phyloP scores from a whole-genome alignment of 2,888 invertebrate genomes.

The Caenorhabditis auriculariae region DNA sequence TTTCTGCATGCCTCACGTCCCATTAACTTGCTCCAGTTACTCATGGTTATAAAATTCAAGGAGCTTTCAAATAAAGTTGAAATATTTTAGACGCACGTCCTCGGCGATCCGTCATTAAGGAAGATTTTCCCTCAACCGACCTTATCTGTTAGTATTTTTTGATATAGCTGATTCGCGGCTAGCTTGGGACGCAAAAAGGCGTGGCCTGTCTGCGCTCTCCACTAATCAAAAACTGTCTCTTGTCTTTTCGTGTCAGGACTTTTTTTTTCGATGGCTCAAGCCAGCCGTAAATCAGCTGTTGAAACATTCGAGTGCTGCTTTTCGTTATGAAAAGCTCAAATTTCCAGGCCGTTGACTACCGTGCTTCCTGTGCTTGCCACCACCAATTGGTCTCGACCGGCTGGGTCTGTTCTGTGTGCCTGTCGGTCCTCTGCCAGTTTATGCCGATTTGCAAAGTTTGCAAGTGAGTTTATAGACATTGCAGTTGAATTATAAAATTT shows the following conservation, averaged over 20 bases:
- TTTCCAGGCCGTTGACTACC: slow-evolving; percentile 38
- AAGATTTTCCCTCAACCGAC: slow-evolving; percentile 27
- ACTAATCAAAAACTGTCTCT: no score
- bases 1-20: slow-evolving; percentile 18
- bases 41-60: slow-evolving; percentile 19
- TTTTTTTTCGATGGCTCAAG: no score
- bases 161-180: no score
- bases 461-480: slow-evolving; percentile 13
- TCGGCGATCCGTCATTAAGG: slow-evolving; percentile 19
- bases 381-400: slow-evolving; percentile 33
- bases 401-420: slow-evolving; percentile 43
- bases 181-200: no score
- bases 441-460: slow-evolving; percentile 43
- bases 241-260: no score
- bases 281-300: no score
- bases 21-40: slow-evolving; percentile 7
- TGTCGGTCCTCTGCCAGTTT: slow-evolving; percentile 41
- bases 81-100: slow-evolving; percentile 25
- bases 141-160: slow-evolving; percentile 8
- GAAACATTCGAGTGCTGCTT: no score
- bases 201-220: no score
- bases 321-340: background rate
- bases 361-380: slow-evolving; percentile 45
- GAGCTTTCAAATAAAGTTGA: background rate
- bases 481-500: no score